Evolutionary conservation across 2,888 invertebrate species (phyloP), one percentile per base, ranked within the genome.

Genomic region (Pterostichus madidus): DNA sequence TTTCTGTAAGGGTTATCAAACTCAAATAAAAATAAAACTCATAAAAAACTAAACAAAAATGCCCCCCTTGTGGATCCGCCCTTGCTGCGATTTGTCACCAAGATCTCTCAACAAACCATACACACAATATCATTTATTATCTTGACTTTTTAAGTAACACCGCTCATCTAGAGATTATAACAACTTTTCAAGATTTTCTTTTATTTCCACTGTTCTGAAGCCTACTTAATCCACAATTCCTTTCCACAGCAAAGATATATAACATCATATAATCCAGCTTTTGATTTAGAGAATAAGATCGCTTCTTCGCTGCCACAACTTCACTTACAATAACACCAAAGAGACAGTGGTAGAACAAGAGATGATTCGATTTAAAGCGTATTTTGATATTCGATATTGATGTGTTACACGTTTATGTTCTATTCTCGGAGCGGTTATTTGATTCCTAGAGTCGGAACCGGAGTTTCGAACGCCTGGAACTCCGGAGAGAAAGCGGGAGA

Each of bases 321-420:
- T 49, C 49, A n/a, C 49, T n/a, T 10, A 44, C 44, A 44, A 44
- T 44, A 44, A 44, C 44, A 10, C 5, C 8, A 24, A 31, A 11
- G 35, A 13, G 59, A 31, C 31, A 59, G 59, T 64, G 64, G 32
- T 8, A 31, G 64, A 32, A 35, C 31, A 59, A 32, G 15, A 64
- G 64, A 31, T 73, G 71, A 73, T 49, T 73, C 71, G 46, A 73
- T 73, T 73, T 44, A 24, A 17, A 35, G 31, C 44, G 49, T 73
- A 73, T 73, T 64, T 75, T 49, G 52, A 17, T 32, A 75, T 46
- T 31, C 24, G 52, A 75, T 75, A 75, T 75, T 49, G 64, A 64
- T 75, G 46, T 49, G 49, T 32, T 75, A 17, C 24, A 24, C 44
- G 71, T 46, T 24, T 52, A 52, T 52, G 44, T 46, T 39, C 44